These are phyloP conservation scores for Ophion ventricosus DNA, from an alignment of 2,888 invertebrate genomes.

Conservation along the genomic window DNA sequence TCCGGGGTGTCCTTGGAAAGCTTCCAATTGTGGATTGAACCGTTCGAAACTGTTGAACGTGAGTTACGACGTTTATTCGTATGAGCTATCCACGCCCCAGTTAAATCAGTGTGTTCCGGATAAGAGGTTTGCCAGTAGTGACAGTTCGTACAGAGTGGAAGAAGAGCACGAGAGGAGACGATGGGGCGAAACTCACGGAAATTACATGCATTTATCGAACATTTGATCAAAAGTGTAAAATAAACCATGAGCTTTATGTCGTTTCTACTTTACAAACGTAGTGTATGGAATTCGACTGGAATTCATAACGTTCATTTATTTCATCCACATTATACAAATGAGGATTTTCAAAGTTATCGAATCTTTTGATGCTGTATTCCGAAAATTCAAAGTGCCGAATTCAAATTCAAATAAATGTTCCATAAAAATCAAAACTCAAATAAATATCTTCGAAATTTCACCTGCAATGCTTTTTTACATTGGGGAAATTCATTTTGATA, in stretches of 20 bases:
- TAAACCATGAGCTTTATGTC: background rate
- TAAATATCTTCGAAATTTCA: too few relatives aligned
- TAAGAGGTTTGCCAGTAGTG: conserved; percentile 1
- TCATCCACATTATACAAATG: too few relatives aligned
- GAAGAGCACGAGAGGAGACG: background rate
- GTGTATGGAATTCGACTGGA: background rate
- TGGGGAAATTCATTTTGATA: too few relatives aligned
- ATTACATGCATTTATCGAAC: conserved; percentile 1
- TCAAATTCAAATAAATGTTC: too few relatives aligned
- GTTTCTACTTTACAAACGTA: background rate
- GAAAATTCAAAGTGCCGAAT: too few relatives aligned
- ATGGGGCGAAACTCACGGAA: background rate
- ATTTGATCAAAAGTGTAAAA: background rate
- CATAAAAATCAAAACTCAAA: too few relatives aligned
- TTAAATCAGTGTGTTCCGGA: conserved; percentile 15
- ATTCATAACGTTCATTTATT: too few relatives aligned
- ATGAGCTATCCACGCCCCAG: conserved; percentile 25
- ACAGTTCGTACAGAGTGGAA: background rate
- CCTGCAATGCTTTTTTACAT: too few relatives aligned
- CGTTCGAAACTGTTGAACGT: conserved; percentile 80
- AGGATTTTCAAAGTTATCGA: too few relatives aligned
- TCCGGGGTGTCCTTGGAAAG: conserved; percentile 73
- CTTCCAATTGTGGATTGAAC: conserved; percentile 80
- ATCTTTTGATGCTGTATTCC: too few relatives aligned
- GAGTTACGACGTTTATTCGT: conserved; percentile 77